Evolutionary conservation across 2,113 vertebrate genomes (phyloP).

Genomic region (Halcyon senegalensis): DNA sequence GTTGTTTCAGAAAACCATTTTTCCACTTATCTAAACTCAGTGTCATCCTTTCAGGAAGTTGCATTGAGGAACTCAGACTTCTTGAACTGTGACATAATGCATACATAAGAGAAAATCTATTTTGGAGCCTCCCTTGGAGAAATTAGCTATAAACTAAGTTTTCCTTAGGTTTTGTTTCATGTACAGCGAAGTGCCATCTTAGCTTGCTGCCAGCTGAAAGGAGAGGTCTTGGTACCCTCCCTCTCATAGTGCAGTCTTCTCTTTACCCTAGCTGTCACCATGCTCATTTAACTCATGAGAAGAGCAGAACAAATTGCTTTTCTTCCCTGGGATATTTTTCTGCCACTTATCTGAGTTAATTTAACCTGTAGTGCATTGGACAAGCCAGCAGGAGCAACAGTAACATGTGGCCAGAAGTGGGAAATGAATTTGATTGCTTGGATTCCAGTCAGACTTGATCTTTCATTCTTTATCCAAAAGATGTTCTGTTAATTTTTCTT

Average conservation of each 20-base stretch:
- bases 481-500: background rate
- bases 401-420: background rate
- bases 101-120: background rate
- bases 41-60: background rate
- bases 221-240: background rate
- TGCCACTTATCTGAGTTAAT: background rate
- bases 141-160: background rate
- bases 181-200: background rate
- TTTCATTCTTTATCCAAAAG: background rate
- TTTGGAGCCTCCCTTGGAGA: background rate
- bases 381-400: background rate
- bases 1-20: background rate
- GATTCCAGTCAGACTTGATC: background rate
- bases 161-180: background rate
- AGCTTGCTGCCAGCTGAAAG: background rate
- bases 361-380: background rate
- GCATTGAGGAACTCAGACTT: background rate
- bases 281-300: background rate
- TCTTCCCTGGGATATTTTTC: background rate
- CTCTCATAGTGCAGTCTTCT: background rate
- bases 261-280: background rate
- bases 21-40: background rate
- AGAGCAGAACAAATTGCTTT: background rate
- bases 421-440: background rate
- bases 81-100: background rate